phyloP scores from a whole-genome alignment of 2,888 invertebrate genomes.

The Altica lythri region DNA sequence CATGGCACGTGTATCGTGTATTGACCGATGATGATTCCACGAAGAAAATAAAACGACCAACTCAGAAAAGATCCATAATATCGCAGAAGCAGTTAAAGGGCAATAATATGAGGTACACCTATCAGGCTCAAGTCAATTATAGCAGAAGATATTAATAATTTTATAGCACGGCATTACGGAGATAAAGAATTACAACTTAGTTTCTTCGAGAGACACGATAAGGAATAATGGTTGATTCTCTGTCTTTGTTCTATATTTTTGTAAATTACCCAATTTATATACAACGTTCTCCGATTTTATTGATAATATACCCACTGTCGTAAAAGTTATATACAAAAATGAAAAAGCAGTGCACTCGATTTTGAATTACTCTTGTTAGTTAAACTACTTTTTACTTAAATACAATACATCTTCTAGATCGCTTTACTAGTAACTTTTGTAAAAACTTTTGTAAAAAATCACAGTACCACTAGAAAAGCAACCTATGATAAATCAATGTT shows the following conservation, averaged over 20 bases:
- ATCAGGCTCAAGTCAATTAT: constrained; percentile 54
- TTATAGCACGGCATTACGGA: constrained; percentile 53
- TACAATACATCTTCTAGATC: too few relatives aligned
- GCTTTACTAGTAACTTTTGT: too few relatives aligned
- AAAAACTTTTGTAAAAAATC: too few relatives aligned
- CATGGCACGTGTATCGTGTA: constrained; percentile 17
- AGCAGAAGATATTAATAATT: constrained; percentile 57
- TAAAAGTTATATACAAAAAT: too few relatives aligned
- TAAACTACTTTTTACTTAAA: too few relatives aligned
- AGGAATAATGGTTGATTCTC: constrained; percentile 29
- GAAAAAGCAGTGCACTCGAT: too few relatives aligned
- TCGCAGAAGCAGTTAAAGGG: constrained; percentile 46
- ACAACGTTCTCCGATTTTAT: too few relatives aligned
- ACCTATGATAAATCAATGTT: too few relatives aligned
- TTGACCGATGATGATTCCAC: constrained; percentile 25
- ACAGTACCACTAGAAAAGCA: too few relatives aligned
- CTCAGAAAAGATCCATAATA: constrained; percentile 38
- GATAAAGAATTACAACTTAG: constrained; percentile 55
- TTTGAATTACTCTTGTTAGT: too few relatives aligned
- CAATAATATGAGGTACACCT: constrained; percentile 54
- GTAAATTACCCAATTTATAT: constrained; percentile 6
- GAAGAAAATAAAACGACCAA: constrained; percentile 31
- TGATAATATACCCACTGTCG: too few relatives aligned
- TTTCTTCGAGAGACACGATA: constrained; percentile 41
- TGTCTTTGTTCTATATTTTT: constrained; percentile 8